A percentile compares a stretch with the other conserved stretches of the same genome.
These are phyloP conservation scores for Geotrupes spiniger DNA, from an alignment of 2,888 invertebrate species.

Conservation along the genomic window DNA sequence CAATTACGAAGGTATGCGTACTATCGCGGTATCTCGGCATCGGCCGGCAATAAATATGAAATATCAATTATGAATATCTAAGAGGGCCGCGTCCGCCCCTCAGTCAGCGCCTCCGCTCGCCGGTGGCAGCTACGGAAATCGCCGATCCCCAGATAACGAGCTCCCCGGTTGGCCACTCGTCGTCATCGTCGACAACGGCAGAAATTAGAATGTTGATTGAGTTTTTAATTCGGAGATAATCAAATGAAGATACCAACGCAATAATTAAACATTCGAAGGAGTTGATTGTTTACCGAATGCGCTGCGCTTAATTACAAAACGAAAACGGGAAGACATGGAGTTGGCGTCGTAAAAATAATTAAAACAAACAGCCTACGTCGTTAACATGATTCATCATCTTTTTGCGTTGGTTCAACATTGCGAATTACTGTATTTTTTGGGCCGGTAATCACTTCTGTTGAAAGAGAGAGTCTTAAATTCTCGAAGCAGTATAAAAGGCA, in stretches of 20 bases:
- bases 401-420: too few species aligned
- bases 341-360: background rate
- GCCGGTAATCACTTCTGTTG: too few species aligned
- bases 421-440: too few species aligned
- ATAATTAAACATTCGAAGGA: slow-evolving; percentile 5
- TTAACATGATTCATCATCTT: slow-evolving; percentile 5
- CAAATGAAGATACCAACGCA: slow-evolving; percentile 18
- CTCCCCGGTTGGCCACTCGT: background rate
- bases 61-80: slow-evolving; percentile 48
- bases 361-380: slow-evolving; percentile 9
- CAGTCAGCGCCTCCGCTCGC: slow-evolving; percentile 34
- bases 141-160: slow-evolving; percentile 6
- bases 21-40: slow-evolving; percentile 4
- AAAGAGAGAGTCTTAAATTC: too few species aligned
- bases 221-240: slow-evolving; percentile 22
- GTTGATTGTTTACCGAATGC: slow-evolving; percentile 6
- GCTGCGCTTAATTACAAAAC: slow-evolving; percentile 2
- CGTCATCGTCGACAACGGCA: slow-evolving; percentile 11
- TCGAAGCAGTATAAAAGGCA: too few species aligned
- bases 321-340: slow-evolving; percentile 1
- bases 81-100: slow-evolving; percentile 41
- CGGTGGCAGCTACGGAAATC: slow-evolving; percentile 14
- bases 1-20: slow-evolving; percentile 15
- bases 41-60: slow-evolving; percentile 26
- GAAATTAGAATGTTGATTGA: slow-evolving; percentile 23